phyloP scores from a whole-genome alignment of 2,888 invertebrate genomes.

The Allolobophora icterica region DNA sequence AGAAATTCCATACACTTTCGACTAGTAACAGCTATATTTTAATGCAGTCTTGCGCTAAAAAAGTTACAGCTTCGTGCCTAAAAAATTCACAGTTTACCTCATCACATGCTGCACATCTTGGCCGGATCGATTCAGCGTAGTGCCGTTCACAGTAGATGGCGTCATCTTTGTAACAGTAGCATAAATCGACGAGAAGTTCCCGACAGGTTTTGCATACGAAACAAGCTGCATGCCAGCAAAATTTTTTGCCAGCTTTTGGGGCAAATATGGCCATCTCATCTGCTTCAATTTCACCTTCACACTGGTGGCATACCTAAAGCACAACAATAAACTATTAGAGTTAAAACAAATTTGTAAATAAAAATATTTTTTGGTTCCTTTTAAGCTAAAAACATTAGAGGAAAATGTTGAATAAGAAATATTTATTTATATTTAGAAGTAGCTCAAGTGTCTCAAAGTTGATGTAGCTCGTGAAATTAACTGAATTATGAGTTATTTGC shows the following conservation, averaged over 20 bases:
- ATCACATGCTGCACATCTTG: slow-evolving; percentile 94
- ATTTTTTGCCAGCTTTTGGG: slow-evolving; percentile 78
- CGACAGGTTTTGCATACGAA: slow-evolving; percentile 87
- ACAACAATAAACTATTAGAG: background rate
- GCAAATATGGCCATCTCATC: slow-evolving; percentile 86
- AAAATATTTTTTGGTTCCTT: too few relatives aligned
- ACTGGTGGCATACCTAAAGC: slow-evolving; percentile 80
- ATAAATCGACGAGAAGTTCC: slow-evolving; percentile 92
- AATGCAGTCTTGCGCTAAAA: too few relatives aligned
- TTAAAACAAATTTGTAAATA: background rate
- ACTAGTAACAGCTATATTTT: too few relatives aligned
- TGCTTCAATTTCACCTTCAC: slow-evolving; percentile 78
- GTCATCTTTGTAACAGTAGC: slow-evolving; percentile 87
- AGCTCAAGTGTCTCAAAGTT: too few relatives aligned
- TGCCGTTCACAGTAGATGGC: slow-evolving; percentile 93
- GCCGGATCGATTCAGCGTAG: slow-evolving; percentile 93
- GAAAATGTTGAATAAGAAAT: too few relatives aligned
- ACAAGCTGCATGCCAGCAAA: slow-evolving; percentile 88
- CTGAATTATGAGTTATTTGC: too few relatives aligned
- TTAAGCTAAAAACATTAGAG: too few relatives aligned
- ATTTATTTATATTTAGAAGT: too few relatives aligned
- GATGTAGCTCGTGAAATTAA: too few relatives aligned
- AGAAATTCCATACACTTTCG: too few relatives aligned
- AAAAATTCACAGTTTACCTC: slow-evolving; percentile 75
- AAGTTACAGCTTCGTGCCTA: background rate